Evolutionary conservation across 2,113 vertebrate genomes (phyloP).

Genomic region (Noturus placidus): DNA sequence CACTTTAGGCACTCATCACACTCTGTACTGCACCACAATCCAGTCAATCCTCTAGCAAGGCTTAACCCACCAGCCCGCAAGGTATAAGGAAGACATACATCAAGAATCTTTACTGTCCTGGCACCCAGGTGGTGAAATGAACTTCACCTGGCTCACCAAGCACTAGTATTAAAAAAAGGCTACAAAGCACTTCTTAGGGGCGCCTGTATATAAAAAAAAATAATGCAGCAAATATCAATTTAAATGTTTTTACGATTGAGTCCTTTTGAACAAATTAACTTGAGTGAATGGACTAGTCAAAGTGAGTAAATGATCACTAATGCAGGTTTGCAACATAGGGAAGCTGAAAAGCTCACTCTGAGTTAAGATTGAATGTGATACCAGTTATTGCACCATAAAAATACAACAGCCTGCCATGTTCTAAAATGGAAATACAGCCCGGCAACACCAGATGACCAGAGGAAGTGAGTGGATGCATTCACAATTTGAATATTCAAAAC

Average conservation of each 20-base stretch:
- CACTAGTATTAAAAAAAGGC: not conserved
- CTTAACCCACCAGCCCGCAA: not conserved
- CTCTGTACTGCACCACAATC: not conserved
- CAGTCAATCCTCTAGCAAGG: not conserved
- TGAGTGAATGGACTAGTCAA: not conserved
- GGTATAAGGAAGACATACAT: not conserved
- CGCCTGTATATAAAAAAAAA: not conserved
- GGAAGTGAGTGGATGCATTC: not conserved
- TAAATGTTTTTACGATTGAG: not conserved
- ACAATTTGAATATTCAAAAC: not conserved
- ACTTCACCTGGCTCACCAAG: not conserved
- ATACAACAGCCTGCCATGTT: not conserved
- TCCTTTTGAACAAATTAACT: not conserved
- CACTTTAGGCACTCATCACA: not conserved
- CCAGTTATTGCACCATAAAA: not conserved
- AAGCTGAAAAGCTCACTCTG: not conserved
- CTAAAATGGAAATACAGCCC: not conserved
- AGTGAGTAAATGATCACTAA: not conserved
- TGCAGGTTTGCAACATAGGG: not conserved
- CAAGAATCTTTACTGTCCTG: not conserved
- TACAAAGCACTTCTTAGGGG: not conserved
- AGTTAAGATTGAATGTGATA: not conserved
- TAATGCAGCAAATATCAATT: not conserved
- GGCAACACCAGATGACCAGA: not conserved
- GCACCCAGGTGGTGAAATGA: not conserved